phyloP scores from a whole-genome alignment of 2,797 vertebrate species.

The Cercopithecus neglectus region DNA sequence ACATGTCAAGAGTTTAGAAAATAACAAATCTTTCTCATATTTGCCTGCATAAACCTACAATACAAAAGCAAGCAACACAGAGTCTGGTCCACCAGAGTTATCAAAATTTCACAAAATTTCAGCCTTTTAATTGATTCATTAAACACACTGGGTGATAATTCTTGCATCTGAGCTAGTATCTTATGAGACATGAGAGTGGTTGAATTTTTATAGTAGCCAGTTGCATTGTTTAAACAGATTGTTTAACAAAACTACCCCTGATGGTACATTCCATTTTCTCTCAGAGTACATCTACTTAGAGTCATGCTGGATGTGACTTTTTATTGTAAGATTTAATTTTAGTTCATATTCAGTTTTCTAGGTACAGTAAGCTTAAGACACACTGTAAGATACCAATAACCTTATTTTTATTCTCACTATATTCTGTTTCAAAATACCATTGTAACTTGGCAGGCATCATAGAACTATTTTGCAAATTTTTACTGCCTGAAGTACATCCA shows the following conservation, averaged over 20 bases:
- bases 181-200: not conserved
- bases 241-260: not conserved
- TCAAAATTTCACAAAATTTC: constrained; percentile 7
- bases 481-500: constrained; percentile 38
- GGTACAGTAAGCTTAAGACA: constrained; percentile 6
- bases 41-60: not conserved
- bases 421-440: constrained; percentile 53
- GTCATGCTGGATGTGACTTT: not conserved
- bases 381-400: constrained; percentile 39
- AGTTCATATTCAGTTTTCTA: constrained; percentile 26
- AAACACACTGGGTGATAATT: not conserved
- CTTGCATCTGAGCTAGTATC: not conserved
- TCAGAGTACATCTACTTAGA: not conserved
- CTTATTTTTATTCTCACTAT: constrained; percentile 25
- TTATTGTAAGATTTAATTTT: constrained; percentile 31
- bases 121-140: not conserved
- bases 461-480: constrained; percentile 45
- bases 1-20: constrained; percentile 27
- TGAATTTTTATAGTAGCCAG: not conserved
- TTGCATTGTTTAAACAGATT: not conserved
- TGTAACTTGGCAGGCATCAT: constrained; percentile 30
- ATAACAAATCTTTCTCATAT: constrained; percentile 6
- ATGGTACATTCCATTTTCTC: not conserved
- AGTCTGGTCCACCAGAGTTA: not conserved
- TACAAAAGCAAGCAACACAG: not conserved